A percentile compares a stretch with the other conserved stretches of the same genome.
Evolutionary conservation across 2,797 vertebrate genomes (phyloP).

Genomic region (Myotis findleyi): DNA sequence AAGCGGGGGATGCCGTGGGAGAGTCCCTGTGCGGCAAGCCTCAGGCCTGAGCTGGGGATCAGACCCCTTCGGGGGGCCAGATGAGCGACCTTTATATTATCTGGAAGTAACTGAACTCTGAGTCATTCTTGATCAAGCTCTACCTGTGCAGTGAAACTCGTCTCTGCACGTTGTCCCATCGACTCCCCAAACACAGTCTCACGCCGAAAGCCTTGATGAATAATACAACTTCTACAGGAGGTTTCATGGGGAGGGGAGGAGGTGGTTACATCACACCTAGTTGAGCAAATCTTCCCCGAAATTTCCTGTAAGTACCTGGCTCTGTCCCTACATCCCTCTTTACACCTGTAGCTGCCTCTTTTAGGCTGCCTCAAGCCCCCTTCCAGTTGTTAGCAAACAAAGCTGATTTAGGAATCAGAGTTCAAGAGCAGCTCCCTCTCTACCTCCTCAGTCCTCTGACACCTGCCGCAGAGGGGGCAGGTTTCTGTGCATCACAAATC

Average conservation of each 20-base stretch:
- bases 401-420: neutral
- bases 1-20: neutral
- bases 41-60: neutral
- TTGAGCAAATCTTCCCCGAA: neutral
- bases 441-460: neutral
- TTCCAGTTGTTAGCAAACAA: neutral
- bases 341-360: too few species aligned
- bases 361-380: neutral
- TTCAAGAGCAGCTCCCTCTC: neutral
- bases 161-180: neutral
- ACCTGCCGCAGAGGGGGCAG: rapidly evolving
- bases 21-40: neutral
- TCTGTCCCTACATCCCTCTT: neutral
- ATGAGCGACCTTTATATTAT: neutral
- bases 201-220: neutral
- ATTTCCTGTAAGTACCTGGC: neutral
- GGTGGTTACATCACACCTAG: neutral
- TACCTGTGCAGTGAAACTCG: neutral
- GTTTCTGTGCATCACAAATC: neutral
- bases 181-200: neutral
- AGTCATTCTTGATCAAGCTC: neutral
- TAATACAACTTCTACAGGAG: neutral
- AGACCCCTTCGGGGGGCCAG: neutral
- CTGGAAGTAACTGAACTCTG: neutral
- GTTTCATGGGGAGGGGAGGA: neutral